phyloP scores from a whole-genome alignment of 2,113 vertebrate species.

The human region DNA sequence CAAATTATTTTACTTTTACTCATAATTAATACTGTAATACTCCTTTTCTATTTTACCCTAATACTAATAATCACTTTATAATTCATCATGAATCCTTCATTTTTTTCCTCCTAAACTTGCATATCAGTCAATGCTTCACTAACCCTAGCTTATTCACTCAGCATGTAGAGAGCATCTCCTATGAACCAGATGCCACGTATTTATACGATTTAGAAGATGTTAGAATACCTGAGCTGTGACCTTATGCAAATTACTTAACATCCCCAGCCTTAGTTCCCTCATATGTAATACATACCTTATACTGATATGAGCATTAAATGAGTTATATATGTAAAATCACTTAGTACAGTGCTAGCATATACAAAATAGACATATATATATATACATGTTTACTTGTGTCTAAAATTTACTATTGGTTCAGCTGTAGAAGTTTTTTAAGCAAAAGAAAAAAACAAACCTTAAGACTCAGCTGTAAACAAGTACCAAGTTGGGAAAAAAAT shows the following conservation, averaged over 20 bases:
- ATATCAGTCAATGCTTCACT: neutral
- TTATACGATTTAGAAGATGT: neutral
- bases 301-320: neutral
- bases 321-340: neutral
- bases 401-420: neutral
- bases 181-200: neutral
- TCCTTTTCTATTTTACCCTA: neutral
- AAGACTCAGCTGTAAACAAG: constrained; percentile 37
- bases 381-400: neutral
- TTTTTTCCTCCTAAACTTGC: neutral
- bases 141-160: neutral
- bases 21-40: neutral
- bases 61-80: neutral
- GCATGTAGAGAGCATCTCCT: neutral
- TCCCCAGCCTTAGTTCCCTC: neutral
- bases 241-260: neutral
- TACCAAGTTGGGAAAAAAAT: neutral
- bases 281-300: neutral
- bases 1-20: constrained; percentile 12
- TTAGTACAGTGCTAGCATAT: neutral
- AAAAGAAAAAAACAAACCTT: constrained; percentile 14
- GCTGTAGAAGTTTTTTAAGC: neutral
- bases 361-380: neutral
- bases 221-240: neutral
- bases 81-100: neutral